Evolutionary conservation across 2,113 vertebrate species (phyloP), one percentile per base, ranked within the genome.

Genomic region (Tychaedon coryphoeus): DNA sequence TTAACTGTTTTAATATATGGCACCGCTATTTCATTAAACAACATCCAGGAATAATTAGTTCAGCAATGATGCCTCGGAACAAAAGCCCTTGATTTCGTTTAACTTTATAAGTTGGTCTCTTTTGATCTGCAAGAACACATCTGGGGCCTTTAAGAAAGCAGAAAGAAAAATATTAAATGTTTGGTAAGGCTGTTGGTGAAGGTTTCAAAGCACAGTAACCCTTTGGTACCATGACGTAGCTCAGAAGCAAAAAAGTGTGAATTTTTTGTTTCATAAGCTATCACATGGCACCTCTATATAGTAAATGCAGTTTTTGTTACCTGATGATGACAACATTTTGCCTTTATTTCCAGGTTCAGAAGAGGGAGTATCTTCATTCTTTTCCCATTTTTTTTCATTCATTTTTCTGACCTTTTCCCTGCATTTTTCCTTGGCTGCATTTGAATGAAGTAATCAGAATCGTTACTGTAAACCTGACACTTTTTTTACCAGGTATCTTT

Each of bases 21-120:
- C 97, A 97, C 95, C 14, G 60, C 97, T 97, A 95, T 98, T 98
- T 98, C 98, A 98, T 98, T 98, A 98, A 97, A 97, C 97, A 97
- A 97, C 98, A 98, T 98, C 97, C 97, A 98, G 98, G 98, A 98
- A 98, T 98, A 98, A 98, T 98, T 98, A 98, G 98, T 98, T 97
- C 97, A 97, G 98, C 98, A 97, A 97, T 97, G 96, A 98, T 98
- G 97, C 97, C 97, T 98, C 38, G 73, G 97, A 98, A 98, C 98
- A 98, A 98, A 98, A 98, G 98, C 97, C 95, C 97, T 97, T 97
- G 97, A 98, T 98, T 98, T 97, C 93, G 95, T 98, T 98, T 95
- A 97, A 97, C 97, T 98, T 98, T 98, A 97, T 98, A 98, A 97
- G 97, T 98, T 97, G 96, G 93, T 95, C 94, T 97, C 97, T 98